These are phyloP conservation scores for Drosophila planitibia DNA, from an alignment of 2,888 invertebrate species.

Conservation along the genomic window DNA sequence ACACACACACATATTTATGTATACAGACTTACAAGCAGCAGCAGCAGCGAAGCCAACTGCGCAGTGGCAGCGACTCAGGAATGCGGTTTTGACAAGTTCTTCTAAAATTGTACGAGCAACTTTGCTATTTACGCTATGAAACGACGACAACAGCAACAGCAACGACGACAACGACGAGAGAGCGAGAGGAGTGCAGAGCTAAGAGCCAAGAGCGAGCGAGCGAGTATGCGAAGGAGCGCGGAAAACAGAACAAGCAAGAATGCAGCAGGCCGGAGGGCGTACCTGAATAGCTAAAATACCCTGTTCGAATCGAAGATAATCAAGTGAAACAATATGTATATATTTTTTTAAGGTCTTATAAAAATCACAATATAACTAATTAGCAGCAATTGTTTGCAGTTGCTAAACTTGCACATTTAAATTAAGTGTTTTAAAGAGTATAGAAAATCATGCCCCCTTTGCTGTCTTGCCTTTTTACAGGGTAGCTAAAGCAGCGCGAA, in stretches of 20 bases:
- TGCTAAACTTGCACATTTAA: not conserved
- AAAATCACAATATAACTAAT: not conserved
- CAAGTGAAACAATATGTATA: not conserved
- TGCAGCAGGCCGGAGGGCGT: conserved; percentile 24
- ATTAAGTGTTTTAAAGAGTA: not conserved
- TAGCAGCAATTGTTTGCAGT: not conserved
- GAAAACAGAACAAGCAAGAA: conserved; percentile 78
- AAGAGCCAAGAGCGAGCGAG: conserved; percentile 24
- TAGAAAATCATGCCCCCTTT: not conserved
- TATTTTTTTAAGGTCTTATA: not conserved
- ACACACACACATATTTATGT: conserved; percentile 15
- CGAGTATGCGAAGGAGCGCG: conserved; percentile 78
- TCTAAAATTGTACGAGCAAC: conserved; percentile 84
- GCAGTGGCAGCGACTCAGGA: conserved; percentile 75
- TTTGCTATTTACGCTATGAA: conserved; percentile 83
- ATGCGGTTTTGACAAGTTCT: conserved; percentile 85
- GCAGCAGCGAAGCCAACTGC: conserved; percentile 46
- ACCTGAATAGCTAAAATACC: conserved; percentile 28
- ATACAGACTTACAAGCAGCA: conserved; percentile 21
- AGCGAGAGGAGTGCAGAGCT: conserved; percentile 67
- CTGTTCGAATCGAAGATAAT: conserved; percentile 6
- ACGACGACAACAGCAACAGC: conserved; percentile 60
- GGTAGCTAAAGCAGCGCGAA: conserved; percentile 49
- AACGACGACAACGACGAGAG: conserved; percentile 30
- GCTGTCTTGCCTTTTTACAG: conserved; percentile 3